These are phyloP conservation scores for Dynastes maya DNA, from an alignment of 2,888 invertebrate genomes.

Conservation along the genomic window DNA sequence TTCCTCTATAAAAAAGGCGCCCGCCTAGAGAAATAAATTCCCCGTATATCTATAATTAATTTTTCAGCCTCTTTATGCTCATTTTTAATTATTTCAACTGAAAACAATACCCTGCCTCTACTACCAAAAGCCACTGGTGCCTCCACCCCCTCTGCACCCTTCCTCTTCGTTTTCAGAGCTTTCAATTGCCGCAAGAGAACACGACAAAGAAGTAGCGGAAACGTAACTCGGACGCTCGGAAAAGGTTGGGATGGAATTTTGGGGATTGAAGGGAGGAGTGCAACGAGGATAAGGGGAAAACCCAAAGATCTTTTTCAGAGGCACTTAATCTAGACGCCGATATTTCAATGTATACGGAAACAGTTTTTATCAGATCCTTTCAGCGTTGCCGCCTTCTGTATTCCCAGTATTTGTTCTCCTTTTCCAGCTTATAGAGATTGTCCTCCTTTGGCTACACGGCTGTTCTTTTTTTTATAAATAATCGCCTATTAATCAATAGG, in stretches of 20 bases:
- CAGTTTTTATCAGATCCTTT: slow-evolving; percentile 43
- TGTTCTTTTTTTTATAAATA: slow-evolving; percentile 57
- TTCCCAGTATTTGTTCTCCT: slow-evolving; percentile 2
- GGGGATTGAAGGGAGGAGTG: background rate
- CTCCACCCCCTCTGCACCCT: background rate
- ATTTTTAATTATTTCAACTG: slow-evolving; percentile 42
- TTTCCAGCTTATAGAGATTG: background rate
- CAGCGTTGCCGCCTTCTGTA: slow-evolving; percentile 3
- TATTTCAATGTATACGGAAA: slow-evolving; percentile 44
- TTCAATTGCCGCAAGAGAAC: slow-evolving; percentile 26
- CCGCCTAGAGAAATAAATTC: slow-evolving; percentile 35
- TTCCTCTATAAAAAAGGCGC: background rate
- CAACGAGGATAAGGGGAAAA: background rate
- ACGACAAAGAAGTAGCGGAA: slow-evolving; percentile 42
- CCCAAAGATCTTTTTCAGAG: slow-evolving; percentile 41
- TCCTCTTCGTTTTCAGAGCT: background rate
- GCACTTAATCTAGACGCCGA: slow-evolving; percentile 46
- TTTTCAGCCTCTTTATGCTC: slow-evolving; percentile 43
- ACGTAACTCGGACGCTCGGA: slow-evolving; percentile 2
- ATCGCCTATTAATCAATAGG: slow-evolving; percentile 60
- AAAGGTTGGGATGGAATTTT: background rate
- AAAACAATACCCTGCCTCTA: slow-evolving; percentile 33
- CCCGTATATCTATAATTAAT: slow-evolving; percentile 44
- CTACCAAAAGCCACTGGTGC: background rate
- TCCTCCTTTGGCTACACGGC: background rate